Base-by-base conservation (phyloP, 2,888 invertebrate genomes). In the Rambutsinella grinnellia region DNA sequence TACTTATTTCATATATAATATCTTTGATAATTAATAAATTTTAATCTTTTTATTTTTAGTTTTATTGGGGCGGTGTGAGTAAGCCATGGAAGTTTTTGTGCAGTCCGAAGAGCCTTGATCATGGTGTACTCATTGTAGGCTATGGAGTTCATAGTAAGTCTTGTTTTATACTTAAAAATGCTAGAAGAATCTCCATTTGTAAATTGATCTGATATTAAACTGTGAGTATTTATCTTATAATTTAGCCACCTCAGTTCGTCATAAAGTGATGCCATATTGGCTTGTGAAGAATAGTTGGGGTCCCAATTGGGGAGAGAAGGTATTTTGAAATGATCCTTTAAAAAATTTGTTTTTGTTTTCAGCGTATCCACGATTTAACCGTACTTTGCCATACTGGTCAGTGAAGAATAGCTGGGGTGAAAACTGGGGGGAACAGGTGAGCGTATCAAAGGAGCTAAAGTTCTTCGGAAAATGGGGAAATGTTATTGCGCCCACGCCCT, bases 101-200 rank as follows among this genome's bases (percentile, higher is more conserved):
- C 87, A 90, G 89, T 84, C 92, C 93, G 1, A 88, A 88, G 0
- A 90, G 90, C 85, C 87, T 98, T 36, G 96, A 98, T 87, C 97
- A 98, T 85, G 98, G 97, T 1, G 97, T 97, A n/a, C 89, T 98
- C 1, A 93, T 98, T 85, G 97, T 97, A 2, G 97, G 98, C 69
- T 98, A 92, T 86, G 97, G 97, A 66, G 88, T 90, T 51, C 91
- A 92, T 86, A 90, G 93, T 93, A 87, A 88, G 89, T 88, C 46
- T n/a, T 23, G 21, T 23, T 63, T 27, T 15, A 69, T 61, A 54
- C n/a, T 17, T 27, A 63, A 17, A 13, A 60, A 57, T 72, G 47
- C 24, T 57, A 66, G 23, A 56, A n/a, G 17, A 17, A 36, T 26
- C 47, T 19, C n/a, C 54, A 60, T 51, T 13, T 51, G 19, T n/a